Base-by-base conservation (phyloP, 2,113 vertebrate species). In the Emydocephalus ijimae region DNA sequence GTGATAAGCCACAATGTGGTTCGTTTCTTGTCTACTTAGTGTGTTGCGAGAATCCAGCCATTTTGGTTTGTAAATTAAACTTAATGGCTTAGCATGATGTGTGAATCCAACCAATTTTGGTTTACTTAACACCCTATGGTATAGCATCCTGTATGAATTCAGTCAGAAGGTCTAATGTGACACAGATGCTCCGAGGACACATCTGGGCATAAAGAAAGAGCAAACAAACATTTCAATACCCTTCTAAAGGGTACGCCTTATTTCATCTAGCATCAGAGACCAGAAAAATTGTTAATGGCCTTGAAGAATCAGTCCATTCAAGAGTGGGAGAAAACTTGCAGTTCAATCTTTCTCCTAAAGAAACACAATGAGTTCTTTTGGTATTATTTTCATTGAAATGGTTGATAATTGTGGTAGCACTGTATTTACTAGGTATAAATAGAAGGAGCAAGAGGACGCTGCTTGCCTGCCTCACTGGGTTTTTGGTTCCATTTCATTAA, bases 401-500 rank as follows among this genome's bases (percentile, higher is more conserved):
- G 10, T 89, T 54, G 56, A 64, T 48, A 85, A 85, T 61, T 21
- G 12, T 89, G 23, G 12, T 57, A 52, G 34, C 18, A n/a, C 52
- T 48, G 50, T 55, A 55, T 61, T 85, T 18, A 11, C 87, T 34
- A 5, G 29, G 34, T 54, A 89, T 89, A 91, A 89, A 85, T 85
- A 89, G 87, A 85, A 89, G 90, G 87, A 56, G 61, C 39, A 45
- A 55, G 74, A 87, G 45, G 69, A 89, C 26, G 39, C 55, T 56
- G 88, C 74, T 26, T 87, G 87, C 48, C 61, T 34, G 92, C 81
- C 92, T 90, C 92, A 0, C 8, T 1, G 91, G 87, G 94, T 54
- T 89, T 18, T 0, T 0, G 0, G 85, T 90, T 93, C 91, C 91
- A 87, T 45, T 87, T 57, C 88, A 92, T 93, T 93, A 92, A 90